Conservation (phyloP, 2,797 vertebrate genomes). For the Coregonus ussuriensis region DNA sequence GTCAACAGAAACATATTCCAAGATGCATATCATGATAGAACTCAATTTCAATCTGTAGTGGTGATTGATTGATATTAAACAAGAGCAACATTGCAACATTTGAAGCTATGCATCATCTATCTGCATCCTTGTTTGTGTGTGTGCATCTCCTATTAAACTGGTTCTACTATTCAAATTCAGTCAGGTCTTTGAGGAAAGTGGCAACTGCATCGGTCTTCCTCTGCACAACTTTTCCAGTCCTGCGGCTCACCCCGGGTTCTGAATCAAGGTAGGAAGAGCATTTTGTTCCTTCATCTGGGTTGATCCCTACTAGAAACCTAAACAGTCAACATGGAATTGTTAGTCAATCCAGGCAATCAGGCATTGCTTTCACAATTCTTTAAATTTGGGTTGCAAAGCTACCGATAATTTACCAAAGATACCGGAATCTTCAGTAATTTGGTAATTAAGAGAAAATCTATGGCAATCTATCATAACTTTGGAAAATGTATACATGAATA, state of each 20-base stretch:
- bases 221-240: not conserved
- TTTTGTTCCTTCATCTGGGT: not conserved
- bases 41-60: no score
- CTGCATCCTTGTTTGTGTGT: no score
- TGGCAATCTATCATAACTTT: no score
- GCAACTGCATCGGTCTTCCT: not conserved
- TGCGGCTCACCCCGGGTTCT: not conserved
- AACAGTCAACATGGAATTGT: not conserved
- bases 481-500: no score
- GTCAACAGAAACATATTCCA: not conserved
- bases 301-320: not conserved
- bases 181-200: not conserved
- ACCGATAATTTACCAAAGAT: no score
- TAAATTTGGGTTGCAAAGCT: no score
- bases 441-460: no score
- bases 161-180: not conserved
- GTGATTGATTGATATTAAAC: no score
- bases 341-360: not conserved
- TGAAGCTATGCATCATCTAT: no score
- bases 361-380: no score
- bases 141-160: not conserved
- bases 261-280: not conserved
- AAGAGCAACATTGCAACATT: no score
- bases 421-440: no score
- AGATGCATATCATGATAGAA: not conserved